Evolutionary conservation across 2,797 vertebrate species (phyloP), one percentile per base, ranked within the genome.

Genomic region (Tapirus indicus): DNA sequence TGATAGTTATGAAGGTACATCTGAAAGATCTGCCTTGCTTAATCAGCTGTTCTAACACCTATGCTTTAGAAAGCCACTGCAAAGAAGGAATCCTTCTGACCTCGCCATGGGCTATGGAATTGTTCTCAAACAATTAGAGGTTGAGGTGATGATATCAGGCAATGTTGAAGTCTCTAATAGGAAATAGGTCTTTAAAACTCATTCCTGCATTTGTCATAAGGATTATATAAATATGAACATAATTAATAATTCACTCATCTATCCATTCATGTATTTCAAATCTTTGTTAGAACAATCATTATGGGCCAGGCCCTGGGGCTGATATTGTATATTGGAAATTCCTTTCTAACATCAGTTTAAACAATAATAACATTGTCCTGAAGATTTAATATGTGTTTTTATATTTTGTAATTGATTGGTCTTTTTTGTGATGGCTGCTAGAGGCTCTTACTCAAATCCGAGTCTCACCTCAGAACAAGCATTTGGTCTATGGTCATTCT

Each of bases 221-320:
- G 71, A 69, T 80, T 79, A 60, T 56, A 54, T 80, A 72, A 84
- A 74, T 35, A 79, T 49, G 12, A 90, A 13, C 44, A 38, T 35
- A 75, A 87, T 91, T 86, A 85, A 49, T 71, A 87, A 69, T 64
- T 88, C 18, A 74, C 1, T n/a, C 1, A 58, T 29, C 21, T 35
- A 32, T 77, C 14, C 23, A 88, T 71, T n/a, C 32, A 93, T 47
- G 83, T 10, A 88, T 62, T 91, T 83, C 35, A 82, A 78, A 91
- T 86, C 1, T 97, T 97, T 80, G 78, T 94, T 97, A 84, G 52
- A 94, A 38, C 1, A 77, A 17, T 47, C 69, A 41, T 49, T 82
- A 69, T 66, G 49, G 52, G 6, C 23, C 47, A 77, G 32, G 6
- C 11, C 29, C 9, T 72, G 9, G 25, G 8, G 2, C 27, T 93